These are phyloP conservation scores for Monomorium pharaonis DNA, from an alignment of 1,140 invertebrate species.

Conservation along the genomic window DNA sequence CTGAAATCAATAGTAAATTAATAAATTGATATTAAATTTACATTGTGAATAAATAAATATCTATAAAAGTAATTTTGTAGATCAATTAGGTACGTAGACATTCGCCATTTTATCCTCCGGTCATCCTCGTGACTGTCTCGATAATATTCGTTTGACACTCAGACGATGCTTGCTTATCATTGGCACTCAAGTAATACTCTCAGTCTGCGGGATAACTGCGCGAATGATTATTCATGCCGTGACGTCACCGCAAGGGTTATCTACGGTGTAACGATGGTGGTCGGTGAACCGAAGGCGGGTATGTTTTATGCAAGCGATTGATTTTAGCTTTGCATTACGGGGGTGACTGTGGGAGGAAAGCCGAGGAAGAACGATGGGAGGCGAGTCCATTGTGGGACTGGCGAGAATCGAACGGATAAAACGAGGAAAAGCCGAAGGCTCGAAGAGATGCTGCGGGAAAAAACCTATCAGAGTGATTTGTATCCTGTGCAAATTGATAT, in stretches of 20 bases:
- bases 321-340: constrained; percentile 65
- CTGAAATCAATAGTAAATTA: background rate
- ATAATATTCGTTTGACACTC: background rate
- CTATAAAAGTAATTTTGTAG: background rate
- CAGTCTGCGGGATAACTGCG: constrained; percentile 55
- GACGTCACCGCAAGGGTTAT: constrained; percentile 63
- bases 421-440: background rate
- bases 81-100: background rate
- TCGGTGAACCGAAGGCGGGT: constrained; percentile 37
- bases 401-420: constrained; percentile 8
- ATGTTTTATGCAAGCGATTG: constrained; percentile 73
- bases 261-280: constrained; percentile 37
- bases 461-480: constrained; percentile 1
- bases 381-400: constrained; percentile 29
- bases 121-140: background rate
- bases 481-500: background rate
- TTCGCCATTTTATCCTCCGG: background rate
- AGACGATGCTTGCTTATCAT: constrained; percentile 31
- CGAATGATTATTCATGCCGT: constrained; percentile 72
- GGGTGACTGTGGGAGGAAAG: background rate
- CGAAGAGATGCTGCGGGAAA: background rate
- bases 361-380: constrained; percentile 3
- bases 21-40: background rate
- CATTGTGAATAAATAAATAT: background rate
- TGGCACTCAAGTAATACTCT: constrained; percentile 46